phyloP scores from a whole-genome alignment of 2,888 invertebrate genomes.

The Piscicola geometra region DNA sequence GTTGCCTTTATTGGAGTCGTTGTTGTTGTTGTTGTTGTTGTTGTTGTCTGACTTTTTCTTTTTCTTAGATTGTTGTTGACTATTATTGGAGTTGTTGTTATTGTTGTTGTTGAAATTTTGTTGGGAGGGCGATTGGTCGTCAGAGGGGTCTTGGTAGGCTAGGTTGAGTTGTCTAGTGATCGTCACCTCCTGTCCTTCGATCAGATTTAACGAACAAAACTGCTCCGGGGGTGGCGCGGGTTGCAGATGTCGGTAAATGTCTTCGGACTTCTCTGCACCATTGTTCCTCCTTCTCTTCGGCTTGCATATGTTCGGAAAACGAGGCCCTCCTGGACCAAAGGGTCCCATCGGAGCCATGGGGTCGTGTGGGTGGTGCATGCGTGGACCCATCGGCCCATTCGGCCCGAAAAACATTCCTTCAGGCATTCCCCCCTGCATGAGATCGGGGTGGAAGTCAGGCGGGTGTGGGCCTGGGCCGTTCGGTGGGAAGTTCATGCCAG shows the following conservation, averaged over 20 bases:
- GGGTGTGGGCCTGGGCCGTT: slow-evolving; percentile 40
- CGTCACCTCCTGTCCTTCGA: slow-evolving; percentile 90
- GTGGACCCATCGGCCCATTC: slow-evolving; percentile 41
- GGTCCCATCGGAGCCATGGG: slow-evolving; percentile 48
- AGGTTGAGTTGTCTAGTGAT: slow-evolving; percentile 93
- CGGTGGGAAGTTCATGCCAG: slow-evolving; percentile 39
- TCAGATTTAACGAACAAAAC: slow-evolving; percentile 88
- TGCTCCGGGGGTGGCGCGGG: slow-evolving; percentile 93
- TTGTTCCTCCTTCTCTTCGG: slow-evolving; percentile 47
- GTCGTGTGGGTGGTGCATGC: slow-evolving; percentile 43
- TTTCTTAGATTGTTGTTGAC: slow-evolving; percentile 30
- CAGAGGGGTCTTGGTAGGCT: slow-evolving; percentile 59
- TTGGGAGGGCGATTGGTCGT: slow-evolving; percentile 18
- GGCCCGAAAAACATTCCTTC: slow-evolving; percentile 39
- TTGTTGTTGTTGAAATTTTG: slow-evolving; percentile 18
- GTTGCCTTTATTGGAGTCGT: not conserved
- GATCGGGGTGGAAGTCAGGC: slow-evolving; percentile 44
- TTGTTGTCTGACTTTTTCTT: slow-evolving; percentile 35
- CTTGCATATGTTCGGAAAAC: slow-evolving; percentile 52
- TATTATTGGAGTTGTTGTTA: slow-evolving; percentile 19
- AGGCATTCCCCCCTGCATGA: slow-evolving; percentile 41
- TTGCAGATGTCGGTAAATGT: slow-evolving; percentile 64
- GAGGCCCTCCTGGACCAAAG: slow-evolving; percentile 49
- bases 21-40: not conserved
- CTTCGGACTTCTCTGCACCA: slow-evolving; percentile 60